Conservation (phyloP, 2,113 vertebrate species). For the Semnornis frantzii region DNA sequence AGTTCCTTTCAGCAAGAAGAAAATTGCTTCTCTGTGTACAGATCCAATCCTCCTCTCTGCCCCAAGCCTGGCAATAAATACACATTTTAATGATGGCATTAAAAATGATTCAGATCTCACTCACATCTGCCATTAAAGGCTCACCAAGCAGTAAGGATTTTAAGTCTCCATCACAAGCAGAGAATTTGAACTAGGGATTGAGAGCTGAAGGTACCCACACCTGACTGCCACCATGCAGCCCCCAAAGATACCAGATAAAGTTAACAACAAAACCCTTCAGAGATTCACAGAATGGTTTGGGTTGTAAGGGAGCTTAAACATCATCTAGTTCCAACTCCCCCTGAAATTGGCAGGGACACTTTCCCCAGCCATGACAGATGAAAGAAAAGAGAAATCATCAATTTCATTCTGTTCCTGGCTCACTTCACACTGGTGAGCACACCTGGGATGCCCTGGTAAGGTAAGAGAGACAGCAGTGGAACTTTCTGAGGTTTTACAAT, state of each 20-base stretch:
- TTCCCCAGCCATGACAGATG: background rate
- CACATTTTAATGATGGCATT: background rate
- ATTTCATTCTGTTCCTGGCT: background rate
- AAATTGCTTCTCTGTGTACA: background rate
- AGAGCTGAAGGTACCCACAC: background rate
- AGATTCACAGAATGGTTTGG: too few species aligned
- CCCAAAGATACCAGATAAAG: background rate
- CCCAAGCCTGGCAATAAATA: background rate
- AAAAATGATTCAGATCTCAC: background rate
- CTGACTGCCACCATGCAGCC: background rate
- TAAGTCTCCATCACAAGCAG: background rate
- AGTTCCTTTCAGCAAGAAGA: background rate
- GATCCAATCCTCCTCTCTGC: background rate
- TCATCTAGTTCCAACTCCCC: too few species aligned
- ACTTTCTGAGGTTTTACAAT: background rate
- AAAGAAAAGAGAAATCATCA: background rate
- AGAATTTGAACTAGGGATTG: background rate
- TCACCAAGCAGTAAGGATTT: background rate
- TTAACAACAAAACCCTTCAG: background rate
- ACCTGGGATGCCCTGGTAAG: background rate
- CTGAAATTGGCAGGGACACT: too few species aligned
- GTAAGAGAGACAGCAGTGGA: background rate
- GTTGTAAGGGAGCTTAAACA: too few species aligned
- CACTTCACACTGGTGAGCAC: background rate
- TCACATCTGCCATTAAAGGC: background rate